A percentile compares a stretch with the other conserved stretches of the same genome.
phyloP scores from a whole-genome alignment of 2,888 invertebrate genomes.

The Mechanitis messenoides region DNA sequence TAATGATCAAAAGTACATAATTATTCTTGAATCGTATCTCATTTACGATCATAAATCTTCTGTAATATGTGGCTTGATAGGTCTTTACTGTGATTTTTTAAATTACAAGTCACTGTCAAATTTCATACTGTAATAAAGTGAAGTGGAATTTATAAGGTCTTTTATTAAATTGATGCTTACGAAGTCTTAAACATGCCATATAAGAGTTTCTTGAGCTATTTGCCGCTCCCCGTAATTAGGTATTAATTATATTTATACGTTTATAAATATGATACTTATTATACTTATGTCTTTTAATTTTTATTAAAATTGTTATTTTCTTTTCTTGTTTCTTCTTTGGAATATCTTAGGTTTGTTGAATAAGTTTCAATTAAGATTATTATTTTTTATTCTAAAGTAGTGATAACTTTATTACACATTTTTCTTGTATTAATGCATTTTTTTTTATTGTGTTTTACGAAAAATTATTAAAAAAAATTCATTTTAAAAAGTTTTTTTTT shows the following conservation, averaged over 20 bases:
- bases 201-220: slow-evolving; percentile 26
- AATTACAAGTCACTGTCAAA: slow-evolving; percentile 58
- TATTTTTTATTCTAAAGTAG: too few species aligned
- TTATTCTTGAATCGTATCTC: slow-evolving; percentile 48
- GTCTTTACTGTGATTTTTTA: slow-evolving; percentile 35
- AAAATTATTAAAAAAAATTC: too few species aligned
- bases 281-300: too few species aligned
- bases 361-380: too few species aligned
- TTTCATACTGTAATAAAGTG: slow-evolving; percentile 49
- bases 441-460: too few species aligned
- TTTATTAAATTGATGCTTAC: slow-evolving; percentile 29
- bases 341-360: too few species aligned
- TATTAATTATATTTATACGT: neutral
- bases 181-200: slow-evolving; percentile 19
- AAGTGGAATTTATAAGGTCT: slow-evolving; percentile 42
- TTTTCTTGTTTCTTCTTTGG: too few species aligned
- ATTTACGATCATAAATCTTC: slow-evolving; percentile 44
- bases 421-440: too few species aligned
- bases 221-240: slow-evolving; percentile 7
- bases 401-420: too few species aligned
- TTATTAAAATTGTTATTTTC: too few species aligned
- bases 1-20: slow-evolving; percentile 44
- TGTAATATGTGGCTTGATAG: slow-evolving; percentile 45
- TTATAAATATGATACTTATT: too few species aligned
- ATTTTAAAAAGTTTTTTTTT: too few species aligned